phyloP scores from a whole-genome alignment of 2,888 invertebrate species.

The Ochropacha duplaris region DNA sequence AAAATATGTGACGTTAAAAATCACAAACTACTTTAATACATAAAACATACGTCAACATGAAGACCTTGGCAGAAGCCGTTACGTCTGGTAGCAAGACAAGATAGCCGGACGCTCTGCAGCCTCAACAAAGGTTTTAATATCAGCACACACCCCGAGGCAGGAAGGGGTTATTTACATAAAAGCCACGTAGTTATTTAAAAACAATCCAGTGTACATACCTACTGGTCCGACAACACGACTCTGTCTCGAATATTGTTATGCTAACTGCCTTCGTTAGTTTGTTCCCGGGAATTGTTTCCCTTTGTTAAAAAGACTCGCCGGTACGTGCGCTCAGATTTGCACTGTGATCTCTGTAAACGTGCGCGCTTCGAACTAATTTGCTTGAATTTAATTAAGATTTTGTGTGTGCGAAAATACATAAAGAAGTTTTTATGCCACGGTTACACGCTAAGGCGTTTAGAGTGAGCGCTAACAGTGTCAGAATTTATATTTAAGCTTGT shows the following conservation, averaged over 20 bases:
- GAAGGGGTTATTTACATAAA: slow-evolving; percentile 74
- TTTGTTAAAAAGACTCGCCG: slow-evolving; percentile 60
- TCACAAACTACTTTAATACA: slow-evolving; percentile 5
- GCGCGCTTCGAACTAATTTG: slow-evolving; percentile 55
- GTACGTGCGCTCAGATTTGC: slow-evolving; percentile 62
- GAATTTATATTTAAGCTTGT: neutral
- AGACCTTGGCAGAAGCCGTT: slow-evolving; percentile 32
- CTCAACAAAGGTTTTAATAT: slow-evolving; percentile 77
- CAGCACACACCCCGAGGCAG: slow-evolving; percentile 68
- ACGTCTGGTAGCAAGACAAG: slow-evolving; percentile 37
- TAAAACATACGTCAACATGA: slow-evolving; percentile 20
- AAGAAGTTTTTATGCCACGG: slow-evolving; percentile 19
- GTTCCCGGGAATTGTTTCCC: slow-evolving; percentile 75
- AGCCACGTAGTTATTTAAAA: slow-evolving; percentile 69
- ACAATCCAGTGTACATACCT: slow-evolving; percentile 58
- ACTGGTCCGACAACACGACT: slow-evolving; percentile 36
- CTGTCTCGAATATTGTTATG: slow-evolving; percentile 77
- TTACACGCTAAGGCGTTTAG: slow-evolving; percentile 11
- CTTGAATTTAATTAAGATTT: slow-evolving; percentile 45
- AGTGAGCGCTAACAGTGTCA: neutral
- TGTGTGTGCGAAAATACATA: slow-evolving; percentile 17
- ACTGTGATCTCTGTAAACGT: slow-evolving; percentile 53
- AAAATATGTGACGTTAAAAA: neutral
- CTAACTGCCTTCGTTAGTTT: slow-evolving; percentile 81
- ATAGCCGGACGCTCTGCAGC: slow-evolving; percentile 48